Percentiles rank a stretch among this genome's conserved stretches.
Conservation (phyloP, 2,888 invertebrate species). For the Amphipyra berbera region DNA sequence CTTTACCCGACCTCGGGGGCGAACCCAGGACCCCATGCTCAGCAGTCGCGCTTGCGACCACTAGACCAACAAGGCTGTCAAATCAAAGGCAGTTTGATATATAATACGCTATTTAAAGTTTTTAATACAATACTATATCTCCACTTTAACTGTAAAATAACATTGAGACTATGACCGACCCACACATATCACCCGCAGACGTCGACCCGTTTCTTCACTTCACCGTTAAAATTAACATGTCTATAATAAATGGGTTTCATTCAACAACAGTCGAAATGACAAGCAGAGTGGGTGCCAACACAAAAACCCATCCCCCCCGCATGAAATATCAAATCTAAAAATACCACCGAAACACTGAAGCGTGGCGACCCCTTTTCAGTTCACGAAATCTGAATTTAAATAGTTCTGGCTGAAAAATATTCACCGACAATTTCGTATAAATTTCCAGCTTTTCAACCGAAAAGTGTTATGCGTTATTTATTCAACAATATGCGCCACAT, state of each 20-base stretch:
- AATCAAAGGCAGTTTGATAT: no score
- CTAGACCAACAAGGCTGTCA: no score
- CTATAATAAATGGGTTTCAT: conserved; percentile 2
- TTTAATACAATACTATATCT: no score
- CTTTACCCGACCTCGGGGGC: no score
- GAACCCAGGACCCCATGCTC: no score
- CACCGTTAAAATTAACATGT: no score
- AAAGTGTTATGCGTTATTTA: conserved; percentile 32
- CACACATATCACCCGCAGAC: no score
- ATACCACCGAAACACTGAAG: conserved; percentile 10
- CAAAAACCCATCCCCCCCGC: conserved; percentile 38
- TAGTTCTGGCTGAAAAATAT: conserved; percentile 44
- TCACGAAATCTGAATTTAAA: conserved; percentile 49
- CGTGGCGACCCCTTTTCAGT: conserved; percentile 22
- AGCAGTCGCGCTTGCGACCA: no score
- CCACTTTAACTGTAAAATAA: no score
- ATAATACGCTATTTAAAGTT: no score
- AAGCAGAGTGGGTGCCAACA: not conserved
- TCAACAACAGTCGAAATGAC: conserved; percentile 5
- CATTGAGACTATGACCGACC: no score
- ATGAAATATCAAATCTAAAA: conserved; percentile 29
- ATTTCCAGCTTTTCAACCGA: conserved; percentile 43
- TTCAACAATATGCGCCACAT: conserved; percentile 27
- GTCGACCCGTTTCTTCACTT: no score
- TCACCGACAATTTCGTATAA: conserved; percentile 37